These are phyloP conservation scores for Heliocidaris tuberculata DNA, from an alignment of 35 echinoderm and acorn worm genomes.

Conservation along the genomic window DNA sequence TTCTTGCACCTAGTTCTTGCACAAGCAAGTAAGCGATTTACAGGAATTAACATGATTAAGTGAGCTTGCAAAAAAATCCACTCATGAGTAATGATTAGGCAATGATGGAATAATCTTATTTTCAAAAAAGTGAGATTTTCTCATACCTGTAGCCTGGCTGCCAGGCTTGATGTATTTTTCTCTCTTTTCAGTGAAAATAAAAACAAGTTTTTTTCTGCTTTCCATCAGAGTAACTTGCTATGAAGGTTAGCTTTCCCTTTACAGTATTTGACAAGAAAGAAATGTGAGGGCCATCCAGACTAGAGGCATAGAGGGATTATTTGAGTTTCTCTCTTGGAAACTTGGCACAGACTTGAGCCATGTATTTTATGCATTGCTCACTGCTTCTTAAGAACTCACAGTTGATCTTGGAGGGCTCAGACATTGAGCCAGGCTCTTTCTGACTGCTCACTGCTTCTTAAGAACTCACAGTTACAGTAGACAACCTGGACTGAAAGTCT, in stretches of 20 bases:
- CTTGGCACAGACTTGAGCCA: neutral
- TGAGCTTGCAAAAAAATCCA: neutral
- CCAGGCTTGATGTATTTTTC: too few relatives aligned
- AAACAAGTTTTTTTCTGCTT: neutral
- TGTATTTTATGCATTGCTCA: neutral
- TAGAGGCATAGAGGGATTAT: neutral
- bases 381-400: too few relatives aligned
- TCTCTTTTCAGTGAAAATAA: too few relatives aligned
- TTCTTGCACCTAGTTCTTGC: neutral
- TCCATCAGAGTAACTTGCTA: neutral
- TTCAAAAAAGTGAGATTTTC: neutral
- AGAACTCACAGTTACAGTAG: neutral
- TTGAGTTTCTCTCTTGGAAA: neutral
- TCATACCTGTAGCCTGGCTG: neutral
- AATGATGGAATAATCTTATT: neutral
- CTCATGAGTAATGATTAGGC: neutral
- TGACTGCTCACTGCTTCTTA: too few relatives aligned
- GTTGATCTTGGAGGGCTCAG: neutral
- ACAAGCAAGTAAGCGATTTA: neutral
- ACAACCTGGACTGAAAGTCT: neutral
- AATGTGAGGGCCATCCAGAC: neutral
- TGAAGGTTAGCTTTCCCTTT: neutral
- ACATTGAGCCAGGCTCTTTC: neutral
- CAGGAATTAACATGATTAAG: neutral
- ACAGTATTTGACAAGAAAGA: neutral